phyloP scores from a whole-genome alignment of 2,797 vertebrate genomes.

The Acipenser transmontanus region DNA sequence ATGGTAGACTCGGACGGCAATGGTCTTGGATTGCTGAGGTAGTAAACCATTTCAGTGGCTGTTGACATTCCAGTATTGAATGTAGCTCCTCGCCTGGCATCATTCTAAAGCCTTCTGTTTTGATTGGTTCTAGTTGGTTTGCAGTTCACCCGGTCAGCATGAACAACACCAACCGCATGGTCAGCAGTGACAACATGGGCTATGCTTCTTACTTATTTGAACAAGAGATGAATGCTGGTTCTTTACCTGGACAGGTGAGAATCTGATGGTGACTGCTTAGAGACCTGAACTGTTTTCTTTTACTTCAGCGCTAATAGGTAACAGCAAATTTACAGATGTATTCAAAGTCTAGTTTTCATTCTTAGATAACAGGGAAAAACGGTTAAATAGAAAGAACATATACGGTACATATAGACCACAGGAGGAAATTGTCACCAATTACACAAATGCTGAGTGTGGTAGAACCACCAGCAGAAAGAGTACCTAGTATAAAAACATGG shows the following conservation, averaged over 20 bases:
- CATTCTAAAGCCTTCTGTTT: not conserved
- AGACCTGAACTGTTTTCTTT: no score
- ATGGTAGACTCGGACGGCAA: conserved; percentile 72
- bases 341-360: no score
- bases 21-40: conserved; percentile 77
- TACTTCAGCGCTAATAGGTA: no score
- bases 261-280: no score
- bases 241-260: conserved; percentile 77
- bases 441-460: no score
- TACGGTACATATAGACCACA: no score
- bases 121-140: conserved; percentile 74
- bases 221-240: conserved; percentile 72
- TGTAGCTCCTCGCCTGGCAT: not conserved
- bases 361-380: no score
- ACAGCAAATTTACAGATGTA: no score
- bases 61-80: not conserved
- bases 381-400: no score
- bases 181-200: conserved; percentile 88
- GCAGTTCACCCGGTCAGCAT: conserved; percentile 90
- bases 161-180: conserved; percentile 80
- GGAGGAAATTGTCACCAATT: no score
- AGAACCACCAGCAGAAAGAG: no score
- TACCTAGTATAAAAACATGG: no score
- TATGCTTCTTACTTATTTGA: conserved; percentile 86
- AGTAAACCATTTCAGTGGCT: conserved; percentile 18